These are phyloP conservation scores for Palythoa grandis DNA, from an alignment of 92 coral and sea anemone genomes.

Conservation along the genomic window DNA sequence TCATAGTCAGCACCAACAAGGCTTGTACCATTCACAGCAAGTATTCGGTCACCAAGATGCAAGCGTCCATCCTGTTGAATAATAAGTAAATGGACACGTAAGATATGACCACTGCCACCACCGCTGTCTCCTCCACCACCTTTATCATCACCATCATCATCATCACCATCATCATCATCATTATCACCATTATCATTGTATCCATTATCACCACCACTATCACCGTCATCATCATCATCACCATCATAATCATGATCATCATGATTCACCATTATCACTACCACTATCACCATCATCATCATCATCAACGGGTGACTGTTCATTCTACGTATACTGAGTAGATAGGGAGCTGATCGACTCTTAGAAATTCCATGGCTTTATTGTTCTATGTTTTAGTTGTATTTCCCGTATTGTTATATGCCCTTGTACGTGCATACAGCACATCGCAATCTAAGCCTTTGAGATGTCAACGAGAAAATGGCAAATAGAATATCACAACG, in stretches of 20 bases:
- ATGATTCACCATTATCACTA: not conserved
- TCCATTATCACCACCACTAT: not conserved
- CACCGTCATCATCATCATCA: not conserved
- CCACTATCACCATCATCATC: not conserved
- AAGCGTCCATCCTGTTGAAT: slow-evolving; percentile 96
- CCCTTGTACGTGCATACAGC: no score
- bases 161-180: not conserved
- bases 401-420: no score
- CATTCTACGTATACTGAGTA: no score
- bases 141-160: not conserved
- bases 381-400: no score
- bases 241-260: no score
- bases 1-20: slow-evolving; percentile 99
- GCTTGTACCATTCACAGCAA: slow-evolving; percentile 99
- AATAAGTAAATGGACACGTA: not conserved
- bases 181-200: no score
- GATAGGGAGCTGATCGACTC: no score
- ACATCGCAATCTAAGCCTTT: not conserved
- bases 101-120: no score
- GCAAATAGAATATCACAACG: no score
- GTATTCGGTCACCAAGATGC: slow-evolving; percentile 94
- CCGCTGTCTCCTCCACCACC: not conserved
- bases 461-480: no score
- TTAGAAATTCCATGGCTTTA: no score
- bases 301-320: not conserved